A percentile compares a stretch with the other conserved stretches of the same genome.
phyloP scores from a whole-genome alignment of 2,888 invertebrate species.

The Pemphredon lugubris region DNA sequence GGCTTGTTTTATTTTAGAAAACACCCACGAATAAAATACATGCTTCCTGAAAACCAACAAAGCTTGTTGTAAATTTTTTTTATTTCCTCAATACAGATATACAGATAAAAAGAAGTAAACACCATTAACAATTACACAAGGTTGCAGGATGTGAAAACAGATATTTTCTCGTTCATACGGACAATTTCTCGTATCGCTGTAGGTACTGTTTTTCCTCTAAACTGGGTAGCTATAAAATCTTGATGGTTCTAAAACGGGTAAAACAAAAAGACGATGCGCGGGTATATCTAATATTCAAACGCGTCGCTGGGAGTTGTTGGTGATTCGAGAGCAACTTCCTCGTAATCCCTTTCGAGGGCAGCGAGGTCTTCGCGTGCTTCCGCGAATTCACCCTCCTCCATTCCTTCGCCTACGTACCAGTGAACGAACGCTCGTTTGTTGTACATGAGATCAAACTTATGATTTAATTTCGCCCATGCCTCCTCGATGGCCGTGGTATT shows the following conservation, averaged over 20 bases:
- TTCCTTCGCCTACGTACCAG: conserved; percentile 95
- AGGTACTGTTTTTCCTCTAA: not conserved
- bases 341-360: conserved; percentile 90
- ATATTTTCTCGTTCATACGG: conserved; percentile 7
- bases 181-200: conserved; percentile 27
- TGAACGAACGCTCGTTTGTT: conserved; percentile 98
- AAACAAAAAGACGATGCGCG: not conserved
- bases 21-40: no score
- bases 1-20: not conserved
- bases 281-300: conserved; percentile 48
- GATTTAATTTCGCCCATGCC: conserved; percentile 88
- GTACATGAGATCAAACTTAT: conserved; percentile 98
- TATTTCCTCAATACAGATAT: conserved; percentile 19
- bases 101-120: conserved; percentile 30
- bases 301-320: conserved; percentile 63
- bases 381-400: conserved; percentile 93
- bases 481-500: conserved; percentile 78
- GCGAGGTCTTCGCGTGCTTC: conserved; percentile 94
- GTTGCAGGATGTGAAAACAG: conserved; percentile 14
- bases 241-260: conserved; percentile 1
- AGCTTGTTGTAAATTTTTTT: no score
- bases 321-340: conserved; percentile 90
- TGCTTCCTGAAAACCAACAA: no score
- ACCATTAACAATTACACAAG: conserved; percentile 29
- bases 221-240: conserved; percentile 21